Base-by-base conservation (phyloP, 2,113 vertebrate genomes). In the Bucco capensis region DNA sequence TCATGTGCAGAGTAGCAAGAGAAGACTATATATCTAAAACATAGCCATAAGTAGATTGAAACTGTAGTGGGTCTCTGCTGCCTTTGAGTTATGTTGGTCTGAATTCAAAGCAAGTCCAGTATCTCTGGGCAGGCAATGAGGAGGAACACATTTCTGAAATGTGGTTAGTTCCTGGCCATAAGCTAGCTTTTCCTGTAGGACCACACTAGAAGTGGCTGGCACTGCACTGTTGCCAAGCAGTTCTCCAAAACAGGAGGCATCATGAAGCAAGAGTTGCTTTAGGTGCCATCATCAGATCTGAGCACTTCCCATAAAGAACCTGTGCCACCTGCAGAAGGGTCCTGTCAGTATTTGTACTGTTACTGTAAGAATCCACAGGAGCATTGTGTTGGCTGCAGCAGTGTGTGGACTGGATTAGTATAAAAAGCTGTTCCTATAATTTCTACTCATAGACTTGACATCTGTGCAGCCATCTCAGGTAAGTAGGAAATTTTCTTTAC, bases 111-210 rank as follows among this genome's bases (percentile, higher is more conserved):
- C 50, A 81, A 70, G 37, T 31, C 64, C 50, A 64, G 44, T 18
- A 76, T 46, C 37, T 75, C 70, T 14, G 38, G n/a, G 44, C 42
- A 50, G 54, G n/a, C 50, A 23, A 19, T 19, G n/a, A 51, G 35
- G 60, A 73, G 42, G 21, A 70, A 38, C 23, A 22, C 27, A 57
- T 27, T 64, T 75, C 62, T 58, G 83, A 70, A 81, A 57, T 14
- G 50, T 0, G 0, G n/a, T n/a, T 1, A 0, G 33, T 61, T 81
- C 42, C n/a, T 38, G 49, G 30, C 37, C 37, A n/a, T n/a, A n/a
- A n/a, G n/a, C n/a, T n/a, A 10, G 25, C 33, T 60, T 72, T 80
- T 40, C 40, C 54, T 50, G 5, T 22, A 35, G 40, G 27, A 31
- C 47, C 64, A 46, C 42, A 46, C 14, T 42, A 70, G 62, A 86